Base-by-base conservation (phyloP, 2,797 vertebrate genomes). In the Phyllotis vaccarum region DNA sequence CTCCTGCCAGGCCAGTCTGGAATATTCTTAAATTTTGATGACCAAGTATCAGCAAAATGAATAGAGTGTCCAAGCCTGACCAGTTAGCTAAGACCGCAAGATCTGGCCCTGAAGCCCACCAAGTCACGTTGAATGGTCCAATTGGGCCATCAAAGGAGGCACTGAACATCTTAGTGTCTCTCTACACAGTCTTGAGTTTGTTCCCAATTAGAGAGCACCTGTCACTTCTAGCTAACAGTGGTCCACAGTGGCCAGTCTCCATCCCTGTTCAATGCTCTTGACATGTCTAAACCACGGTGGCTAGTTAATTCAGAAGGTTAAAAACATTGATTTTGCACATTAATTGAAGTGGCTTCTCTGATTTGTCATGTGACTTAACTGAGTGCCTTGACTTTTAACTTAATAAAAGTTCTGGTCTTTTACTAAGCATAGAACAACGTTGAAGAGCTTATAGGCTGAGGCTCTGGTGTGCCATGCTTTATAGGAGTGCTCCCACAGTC, bases 201-300 rank as follows among this genome's bases (percentile, higher is more conserved):
- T 46, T 4, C 6, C 0, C 11, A 72, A 66, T 1, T 22, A 1
- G 49, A n/a, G 14, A n/a, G 56, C 40, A n/a, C 11, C 3, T 0
- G 5, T 3, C 29, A n/a, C 17, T 66, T 70, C 27, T 34, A 52
- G 13, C 54, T 66, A 6, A 29, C 12, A 24, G 3, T 8, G 6
- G 14, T 11, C 27, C 52, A 58, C 46, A 31, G 13, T 6, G 6
- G 7, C 31, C 22, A n/a, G n/a, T n/a, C 34, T 16, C 16, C 22
- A 7, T 13, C 40, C 68, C 46, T 49, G 4, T 49, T 34, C 2
- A 0, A 1, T 22, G 17, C 2, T 58, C 12, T 56, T 56, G 24
- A 9, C 9, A 24, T 21, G 46, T 46, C 34, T 89, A 40, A 19
- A 40, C 10, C 9, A 14, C 1, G 0, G 74, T 80, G 64, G 16